phyloP scores from a whole-genome alignment of 2,113 vertebrate species.

The Hippolais icterina region DNA sequence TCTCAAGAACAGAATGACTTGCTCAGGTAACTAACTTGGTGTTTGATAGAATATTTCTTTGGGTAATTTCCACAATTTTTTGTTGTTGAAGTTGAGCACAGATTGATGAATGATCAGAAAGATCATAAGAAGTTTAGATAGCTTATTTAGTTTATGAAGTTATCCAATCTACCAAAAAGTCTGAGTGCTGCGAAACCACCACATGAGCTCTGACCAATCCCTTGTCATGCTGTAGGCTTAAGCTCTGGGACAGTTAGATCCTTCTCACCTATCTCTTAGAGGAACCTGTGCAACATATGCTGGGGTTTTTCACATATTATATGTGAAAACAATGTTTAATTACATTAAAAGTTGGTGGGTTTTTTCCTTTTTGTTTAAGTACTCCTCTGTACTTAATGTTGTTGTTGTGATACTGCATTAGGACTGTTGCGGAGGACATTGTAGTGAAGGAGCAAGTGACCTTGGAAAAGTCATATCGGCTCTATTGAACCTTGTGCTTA shows the following conservation, averaged over 20 bases:
- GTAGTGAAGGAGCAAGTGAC: background rate
- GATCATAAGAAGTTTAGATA: background rate
- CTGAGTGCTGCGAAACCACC: fast-evolving
- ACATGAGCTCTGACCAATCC: background rate
- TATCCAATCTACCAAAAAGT: background rate
- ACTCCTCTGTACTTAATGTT: background rate
- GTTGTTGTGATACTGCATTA: background rate
- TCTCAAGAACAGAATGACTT: background rate
- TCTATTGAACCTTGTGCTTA: background rate
- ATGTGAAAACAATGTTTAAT: background rate
- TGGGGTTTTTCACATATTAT: background rate
- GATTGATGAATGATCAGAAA: background rate
- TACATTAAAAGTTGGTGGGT: background rate
- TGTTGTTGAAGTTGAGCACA: background rate
- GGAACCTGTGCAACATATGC: background rate
- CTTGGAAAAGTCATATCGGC: background rate
- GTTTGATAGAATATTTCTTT: background rate
- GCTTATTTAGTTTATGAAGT: background rate
- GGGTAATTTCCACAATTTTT: background rate
- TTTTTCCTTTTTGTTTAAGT: background rate
- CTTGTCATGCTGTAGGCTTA: background rate
- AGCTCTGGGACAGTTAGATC: background rate
- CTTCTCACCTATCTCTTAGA: background rate
- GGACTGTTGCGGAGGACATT: background rate
- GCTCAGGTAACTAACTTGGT: background rate